Evolutionary conservation across 2,888 invertebrate species (phyloP).

Genomic region (Anthoptus insignis): DNA sequence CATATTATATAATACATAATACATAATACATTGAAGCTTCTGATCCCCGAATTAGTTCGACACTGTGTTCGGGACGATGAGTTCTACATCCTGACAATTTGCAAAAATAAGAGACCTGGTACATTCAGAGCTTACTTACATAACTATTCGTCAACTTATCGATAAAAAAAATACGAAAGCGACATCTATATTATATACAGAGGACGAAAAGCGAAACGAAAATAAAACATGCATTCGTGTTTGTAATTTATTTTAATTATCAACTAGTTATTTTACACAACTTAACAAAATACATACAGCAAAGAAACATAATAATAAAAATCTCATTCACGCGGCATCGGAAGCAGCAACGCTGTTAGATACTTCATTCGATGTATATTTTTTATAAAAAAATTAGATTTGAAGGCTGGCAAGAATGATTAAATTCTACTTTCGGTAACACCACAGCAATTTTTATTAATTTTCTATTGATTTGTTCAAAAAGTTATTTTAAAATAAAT

Average conservation of each 20-base stretch:
- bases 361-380: slow-evolving; percentile 33
- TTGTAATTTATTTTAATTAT: slow-evolving; percentile 80
- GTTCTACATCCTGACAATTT: too few relatives aligned
- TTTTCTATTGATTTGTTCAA: too few relatives aligned
- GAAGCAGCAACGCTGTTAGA: slow-evolving; percentile 39
- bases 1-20: too few relatives aligned
- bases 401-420: slow-evolving; percentile 37
- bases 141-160: slow-evolving; percentile 41
- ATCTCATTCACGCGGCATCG: slow-evolving; percentile 72
- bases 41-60: too few relatives aligned
- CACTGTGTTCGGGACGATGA: too few relatives aligned
- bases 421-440: slow-evolving; percentile 2
- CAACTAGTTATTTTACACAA: slow-evolving; percentile 86
- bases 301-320: slow-evolving; percentile 78
- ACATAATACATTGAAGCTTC: too few relatives aligned
- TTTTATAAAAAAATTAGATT: slow-evolving; percentile 5
- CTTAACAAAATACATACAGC: slow-evolving; percentile 86
- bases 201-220: slow-evolving; percentile 56
- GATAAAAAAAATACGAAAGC: slow-evolving; percentile 53
- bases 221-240: slow-evolving; percentile 79
- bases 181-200: slow-evolving; percentile 58
- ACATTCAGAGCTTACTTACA: slow-evolving; percentile 46
- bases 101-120: slow-evolving; percentile 24
- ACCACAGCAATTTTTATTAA: slow-evolving; percentile 19
- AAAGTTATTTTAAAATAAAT: too few relatives aligned